Percentiles rank a stretch among this genome's conserved stretches.
phyloP scores from a whole-genome alignment of 2,888 invertebrate genomes.

The Folsomia candida region DNA sequence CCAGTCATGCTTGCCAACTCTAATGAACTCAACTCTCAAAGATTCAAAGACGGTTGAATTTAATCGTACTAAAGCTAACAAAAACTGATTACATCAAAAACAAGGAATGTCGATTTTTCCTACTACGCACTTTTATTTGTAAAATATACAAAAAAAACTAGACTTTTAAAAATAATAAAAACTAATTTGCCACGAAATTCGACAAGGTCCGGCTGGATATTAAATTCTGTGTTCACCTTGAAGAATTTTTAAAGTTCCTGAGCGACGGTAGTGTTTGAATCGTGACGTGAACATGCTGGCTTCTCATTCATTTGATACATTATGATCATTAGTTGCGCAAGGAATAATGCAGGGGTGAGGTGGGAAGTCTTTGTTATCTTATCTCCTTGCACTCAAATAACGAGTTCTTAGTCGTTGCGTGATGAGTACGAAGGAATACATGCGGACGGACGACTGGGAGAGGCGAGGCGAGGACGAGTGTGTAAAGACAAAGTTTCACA shows the following conservation, averaged over 20 bases:
- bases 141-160: neutral
- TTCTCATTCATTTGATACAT: neutral
- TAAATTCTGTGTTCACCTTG: neutral
- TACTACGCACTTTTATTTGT: neutral
- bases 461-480: too few species aligned
- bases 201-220: too few species aligned
- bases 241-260: neutral
- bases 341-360: constrained; percentile 10
- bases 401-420: neutral
- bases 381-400: constrained; percentile 5
- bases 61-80: neutral
- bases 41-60: neutral
- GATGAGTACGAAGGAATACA: neutral
- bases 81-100: neutral
- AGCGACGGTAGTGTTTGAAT: neutral
- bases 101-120: neutral
- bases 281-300: constrained; percentile 1
- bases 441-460: too few species aligned
- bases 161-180: neutral
- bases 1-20: constrained; percentile 19
- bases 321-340: constrained; percentile 7
- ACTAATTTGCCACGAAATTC: neutral
- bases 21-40: constrained; percentile 25
- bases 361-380: constrained; percentile 5
- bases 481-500: too few species aligned